A percentile compares a stretch with the other conserved stretches of the same genome.
Conservation (phyloP, 2,888 invertebrate species). For the Ptychoptera contaminata region DNA sequence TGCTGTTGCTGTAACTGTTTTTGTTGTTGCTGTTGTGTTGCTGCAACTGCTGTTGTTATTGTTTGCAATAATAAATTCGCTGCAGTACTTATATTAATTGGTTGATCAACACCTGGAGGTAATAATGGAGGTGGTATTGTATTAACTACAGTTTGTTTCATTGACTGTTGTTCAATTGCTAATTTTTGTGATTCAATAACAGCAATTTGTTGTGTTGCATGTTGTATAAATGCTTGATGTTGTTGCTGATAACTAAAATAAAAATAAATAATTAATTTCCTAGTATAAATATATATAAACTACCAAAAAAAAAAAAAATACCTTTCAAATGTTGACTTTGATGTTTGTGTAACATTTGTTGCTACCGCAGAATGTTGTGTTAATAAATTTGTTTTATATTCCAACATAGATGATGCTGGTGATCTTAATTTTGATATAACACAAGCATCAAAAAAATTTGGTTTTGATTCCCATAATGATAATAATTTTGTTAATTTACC, state of each 20-base stretch:
- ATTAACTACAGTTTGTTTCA: slow-evolving; percentile 17
- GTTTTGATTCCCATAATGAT: slow-evolving; percentile 93
- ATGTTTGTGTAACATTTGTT: slow-evolving; percentile 57
- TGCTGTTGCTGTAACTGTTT: slow-evolving; percentile 30
- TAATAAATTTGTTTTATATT: slow-evolving; percentile 73
- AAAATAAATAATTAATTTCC: too few relatives aligned
- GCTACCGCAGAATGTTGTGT: slow-evolving; percentile 65
- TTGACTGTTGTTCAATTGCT: slow-evolving; percentile 31
- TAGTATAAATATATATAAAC: too few relatives aligned
- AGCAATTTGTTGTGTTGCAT: slow-evolving; percentile 78
- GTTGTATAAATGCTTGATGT: slow-evolving; percentile 87
- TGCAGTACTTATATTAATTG: slow-evolving; percentile 1
- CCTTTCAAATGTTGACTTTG: slow-evolving; percentile 71
- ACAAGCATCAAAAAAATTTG: slow-evolving; percentile 67
- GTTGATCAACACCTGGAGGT: slow-evolving; percentile 8
- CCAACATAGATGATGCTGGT: slow-evolving; percentile 74
- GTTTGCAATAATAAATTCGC: not conserved
- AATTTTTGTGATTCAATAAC: slow-evolving; percentile 67
- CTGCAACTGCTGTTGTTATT: not conserved
- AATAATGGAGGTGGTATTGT: slow-evolving; percentile 18
- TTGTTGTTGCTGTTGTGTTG: slow-evolving; percentile 9
- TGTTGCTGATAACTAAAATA: slow-evolving; percentile 67
- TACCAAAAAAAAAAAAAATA: slow-evolving; percentile 23
- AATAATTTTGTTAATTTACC: slow-evolving; percentile 84
- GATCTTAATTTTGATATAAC: slow-evolving; percentile 78